phyloP scores from a whole-genome alignment of 2,797 vertebrate species.

The Dendrocincla tyrannina region DNA sequence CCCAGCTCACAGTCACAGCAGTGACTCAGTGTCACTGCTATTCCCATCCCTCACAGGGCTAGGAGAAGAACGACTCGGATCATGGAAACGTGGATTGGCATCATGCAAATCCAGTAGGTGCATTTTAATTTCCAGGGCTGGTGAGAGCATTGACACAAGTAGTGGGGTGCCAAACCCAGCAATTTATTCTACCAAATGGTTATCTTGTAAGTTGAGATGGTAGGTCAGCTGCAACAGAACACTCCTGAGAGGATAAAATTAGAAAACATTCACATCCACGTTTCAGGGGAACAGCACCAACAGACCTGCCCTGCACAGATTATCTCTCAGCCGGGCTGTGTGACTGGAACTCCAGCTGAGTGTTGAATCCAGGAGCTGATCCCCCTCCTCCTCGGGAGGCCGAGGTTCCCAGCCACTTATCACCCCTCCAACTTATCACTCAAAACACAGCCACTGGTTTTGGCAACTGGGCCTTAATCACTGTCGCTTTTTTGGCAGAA shows the following conservation, averaged over 20 bases:
- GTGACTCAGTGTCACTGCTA: not conserved
- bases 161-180: not conserved
- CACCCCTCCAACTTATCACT: not conserved
- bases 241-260: not conserved
- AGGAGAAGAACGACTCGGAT: not conserved
- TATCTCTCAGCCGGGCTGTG: not conserved
- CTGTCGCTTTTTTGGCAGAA: not conserved
- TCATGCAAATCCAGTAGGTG: not conserved
- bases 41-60: not conserved
- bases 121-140: not conserved
- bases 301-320: not conserved
- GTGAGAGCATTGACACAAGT: not conserved
- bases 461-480: not conserved
- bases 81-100: not conserved
- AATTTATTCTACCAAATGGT: not conserved
- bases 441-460: not conserved
- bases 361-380: not conserved
- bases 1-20: not conserved
- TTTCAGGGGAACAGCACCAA: not conserved
- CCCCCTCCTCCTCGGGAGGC: not conserved
- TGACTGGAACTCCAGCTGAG: not conserved
- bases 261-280: not conserved
- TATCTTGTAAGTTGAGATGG: slow-evolving; percentile 10
- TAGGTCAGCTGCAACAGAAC: slow-evolving; percentile 31
- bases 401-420: not conserved